Base-by-base conservation (phyloP, 2,797 vertebrate species). In the Galagoides demidoff region DNA sequence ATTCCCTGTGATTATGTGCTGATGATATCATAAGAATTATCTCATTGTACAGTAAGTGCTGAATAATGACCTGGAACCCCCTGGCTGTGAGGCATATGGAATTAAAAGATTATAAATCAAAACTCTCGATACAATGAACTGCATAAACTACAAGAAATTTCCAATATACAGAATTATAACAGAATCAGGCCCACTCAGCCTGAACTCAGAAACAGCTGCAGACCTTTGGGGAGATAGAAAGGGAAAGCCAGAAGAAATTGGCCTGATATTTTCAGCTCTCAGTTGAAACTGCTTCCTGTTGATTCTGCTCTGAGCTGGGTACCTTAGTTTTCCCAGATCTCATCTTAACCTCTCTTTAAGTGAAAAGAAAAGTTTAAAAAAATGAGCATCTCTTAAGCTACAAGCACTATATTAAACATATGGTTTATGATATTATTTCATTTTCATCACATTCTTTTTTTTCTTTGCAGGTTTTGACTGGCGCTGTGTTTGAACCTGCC, bases 51-150 rank as follows among this genome's bases (percentile, higher is more conserved):
- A 91, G 49, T 81, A 74, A 95, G 68, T 78, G 43, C 76, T 96
- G 74, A 86, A 74, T 88, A 88, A 90, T 81, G 89, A 93, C 49
- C 73, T 77, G 55, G 43, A 95, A 79, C 13, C 64, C 71, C 90
- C 89, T 89, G 86, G n/a, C 78, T 95, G 57, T 77, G 92, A 93
- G 52, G 73, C 92, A 83, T 63, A 74, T 66, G 81, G 82, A 85
- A 64, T 20, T 88, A 45, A 73, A 93, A 45, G 37, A 64, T 92
- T 73, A 76, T 11, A 92, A 82, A 43, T 17, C 83, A 37, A 71
- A 85, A 95, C 90, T 61, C 13, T 19, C 61, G 59, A 79, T 57
- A 64, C 17, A 52, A 29, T 70, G 25, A 29, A 88, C 70, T 89
- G 63, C 13, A 74, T 70, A 86, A 77, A 64, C 23, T 14, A 10